These are phyloP conservation scores for Xiphophorus birchmanni DNA, from an alignment of 2,797 vertebrate genomes.

Conservation along the genomic window DNA sequence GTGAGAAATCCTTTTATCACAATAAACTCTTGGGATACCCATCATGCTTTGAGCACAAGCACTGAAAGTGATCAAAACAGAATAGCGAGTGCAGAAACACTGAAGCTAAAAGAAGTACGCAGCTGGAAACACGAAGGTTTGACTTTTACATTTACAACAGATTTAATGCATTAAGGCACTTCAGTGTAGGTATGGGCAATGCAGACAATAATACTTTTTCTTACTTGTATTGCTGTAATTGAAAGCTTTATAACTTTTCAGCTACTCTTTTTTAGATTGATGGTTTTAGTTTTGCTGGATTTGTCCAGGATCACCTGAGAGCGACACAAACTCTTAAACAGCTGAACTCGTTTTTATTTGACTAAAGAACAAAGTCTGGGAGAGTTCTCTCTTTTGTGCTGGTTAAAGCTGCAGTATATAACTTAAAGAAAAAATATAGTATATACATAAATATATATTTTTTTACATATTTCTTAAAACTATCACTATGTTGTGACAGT, in stretches of 20 bases:
- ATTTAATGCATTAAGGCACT: neutral
- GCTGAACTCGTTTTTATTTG: neutral
- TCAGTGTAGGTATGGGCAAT: neutral
- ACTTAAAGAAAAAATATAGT: too few relatives aligned
- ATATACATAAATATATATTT: too few relatives aligned
- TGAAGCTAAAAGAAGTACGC: neutral
- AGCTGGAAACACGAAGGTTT: neutral
- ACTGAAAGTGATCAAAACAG: neutral
- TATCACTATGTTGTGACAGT: too few relatives aligned
- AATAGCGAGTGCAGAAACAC: neutral
- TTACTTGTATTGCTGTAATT: neutral
- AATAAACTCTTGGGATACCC: slow-evolving; percentile 16
- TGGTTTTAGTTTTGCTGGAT: neutral
- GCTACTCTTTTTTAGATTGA: neutral
- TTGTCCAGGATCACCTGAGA: neutral
- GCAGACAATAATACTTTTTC: neutral
- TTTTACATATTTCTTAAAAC: too few relatives aligned
- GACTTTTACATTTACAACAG: neutral
- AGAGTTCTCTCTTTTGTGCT: neutral
- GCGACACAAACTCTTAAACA: neutral
- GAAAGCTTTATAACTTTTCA: neutral
- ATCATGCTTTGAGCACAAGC: slow-evolving; percentile 20
- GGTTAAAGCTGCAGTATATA: too few relatives aligned
- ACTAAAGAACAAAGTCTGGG: neutral
- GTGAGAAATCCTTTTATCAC: slow-evolving; percentile 34